A percentile compares a stretch with the other conserved stretches of the same genome.
phyloP scores from a whole-genome alignment of 2,113 vertebrate species.

The Leucopsar rothschildi region DNA sequence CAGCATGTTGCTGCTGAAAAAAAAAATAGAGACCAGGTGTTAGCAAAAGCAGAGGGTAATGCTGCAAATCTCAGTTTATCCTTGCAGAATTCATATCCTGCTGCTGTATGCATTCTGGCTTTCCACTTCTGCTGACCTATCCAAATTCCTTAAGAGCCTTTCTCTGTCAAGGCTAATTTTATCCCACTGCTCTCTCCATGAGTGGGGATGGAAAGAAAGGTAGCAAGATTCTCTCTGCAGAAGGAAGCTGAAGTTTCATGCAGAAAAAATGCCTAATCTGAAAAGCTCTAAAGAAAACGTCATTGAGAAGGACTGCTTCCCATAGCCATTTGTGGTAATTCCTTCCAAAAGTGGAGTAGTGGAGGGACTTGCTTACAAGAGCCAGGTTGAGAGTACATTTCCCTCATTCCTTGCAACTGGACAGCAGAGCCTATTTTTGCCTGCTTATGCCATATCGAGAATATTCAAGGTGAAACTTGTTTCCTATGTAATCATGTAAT shows the following conservation, averaged over 20 bases:
- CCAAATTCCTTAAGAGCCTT: conserved; percentile 1
- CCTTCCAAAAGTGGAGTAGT: not conserved
- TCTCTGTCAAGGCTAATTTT: not conserved
- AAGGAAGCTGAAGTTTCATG: not conserved
- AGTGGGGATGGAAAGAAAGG: not conserved
- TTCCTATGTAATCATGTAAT: not conserved
- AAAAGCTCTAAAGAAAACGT: not conserved
- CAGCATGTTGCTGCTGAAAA: not conserved
- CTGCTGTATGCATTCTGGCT: not conserved
- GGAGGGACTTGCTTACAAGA: not conserved
- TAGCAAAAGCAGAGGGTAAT: not conserved
- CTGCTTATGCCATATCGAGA: not conserved
- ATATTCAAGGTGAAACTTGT: not conserved
- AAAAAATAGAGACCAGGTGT: not conserved
- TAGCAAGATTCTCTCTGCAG: not conserved
- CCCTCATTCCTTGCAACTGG: not conserved
- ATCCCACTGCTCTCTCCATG: not conserved
- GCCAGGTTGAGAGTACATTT: not conserved
- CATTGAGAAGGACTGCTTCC: not conserved
- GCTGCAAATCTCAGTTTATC: conserved; percentile 13
- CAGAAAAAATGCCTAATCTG: not conserved
- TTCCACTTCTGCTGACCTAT: conserved; percentile 8
- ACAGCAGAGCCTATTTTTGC: not conserved
- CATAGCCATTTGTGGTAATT: not conserved
- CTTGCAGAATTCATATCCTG: not conserved